These are phyloP conservation scores for Intellagama lesueurii DNA, from an alignment of 2,797 vertebrate genomes.

Conservation along the genomic window DNA sequence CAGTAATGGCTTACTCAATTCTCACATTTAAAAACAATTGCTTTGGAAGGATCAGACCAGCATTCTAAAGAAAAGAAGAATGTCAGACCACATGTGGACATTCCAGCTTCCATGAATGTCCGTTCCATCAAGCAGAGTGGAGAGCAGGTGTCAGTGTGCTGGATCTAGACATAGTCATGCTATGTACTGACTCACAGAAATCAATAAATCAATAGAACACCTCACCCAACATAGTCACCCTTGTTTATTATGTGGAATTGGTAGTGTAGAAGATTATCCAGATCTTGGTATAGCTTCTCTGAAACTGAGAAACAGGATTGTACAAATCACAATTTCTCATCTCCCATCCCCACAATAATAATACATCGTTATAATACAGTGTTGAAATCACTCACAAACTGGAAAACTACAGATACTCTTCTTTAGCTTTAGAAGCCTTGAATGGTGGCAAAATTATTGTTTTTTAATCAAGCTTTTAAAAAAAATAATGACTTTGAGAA, in stretches of 20 bases:
- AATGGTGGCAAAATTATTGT: too few relatives aligned
- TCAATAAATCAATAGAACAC: background rate
- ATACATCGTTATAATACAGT: too few relatives aligned
- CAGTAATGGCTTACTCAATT: background rate
- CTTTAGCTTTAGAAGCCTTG: too few relatives aligned
- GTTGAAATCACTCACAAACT: too few relatives aligned
- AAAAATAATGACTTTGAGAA: too few relatives aligned
- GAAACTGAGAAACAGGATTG: background rate
- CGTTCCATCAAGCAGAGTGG: background rate
- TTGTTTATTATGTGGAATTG: background rate
- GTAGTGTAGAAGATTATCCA: too few relatives aligned
- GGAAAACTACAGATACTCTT: too few relatives aligned
- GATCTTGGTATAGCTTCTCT: background rate
- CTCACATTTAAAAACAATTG: background rate
- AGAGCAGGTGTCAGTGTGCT: background rate
- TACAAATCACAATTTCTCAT: background rate
- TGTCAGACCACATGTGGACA: too few relatives aligned
- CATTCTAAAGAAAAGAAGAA: background rate
- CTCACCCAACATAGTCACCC: background rate
- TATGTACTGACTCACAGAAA: background rate
- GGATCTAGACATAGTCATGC: background rate
- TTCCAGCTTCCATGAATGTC: background rate
- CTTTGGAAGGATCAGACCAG: background rate
- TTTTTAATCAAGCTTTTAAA: too few relatives aligned
- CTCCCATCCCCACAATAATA: background rate